A percentile compares a stretch with the other conserved stretches of the same genome.
Conservation (phyloP, 2,797 vertebrate species). For the Antennarius maculatus region DNA sequence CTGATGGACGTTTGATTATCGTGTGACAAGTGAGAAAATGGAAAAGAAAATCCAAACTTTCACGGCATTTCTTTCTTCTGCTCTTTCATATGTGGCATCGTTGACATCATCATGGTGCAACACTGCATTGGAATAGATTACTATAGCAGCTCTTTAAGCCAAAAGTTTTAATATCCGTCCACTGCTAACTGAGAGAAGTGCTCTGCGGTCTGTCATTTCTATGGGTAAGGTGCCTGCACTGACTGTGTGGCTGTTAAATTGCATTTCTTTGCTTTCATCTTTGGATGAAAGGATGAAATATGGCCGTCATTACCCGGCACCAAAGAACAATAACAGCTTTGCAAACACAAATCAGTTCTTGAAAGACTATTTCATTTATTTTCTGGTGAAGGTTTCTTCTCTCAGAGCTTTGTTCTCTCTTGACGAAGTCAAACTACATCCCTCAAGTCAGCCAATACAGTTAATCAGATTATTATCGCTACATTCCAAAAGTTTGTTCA, state of each 20-base stretch:
- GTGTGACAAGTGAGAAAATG: conserved; percentile 4
- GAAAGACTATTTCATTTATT: conserved; percentile 45
- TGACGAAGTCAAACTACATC: conserved; percentile 21
- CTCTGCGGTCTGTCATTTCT: conserved; percentile 28
- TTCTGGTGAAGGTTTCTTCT: conserved; percentile 17
- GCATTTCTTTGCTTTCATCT: conserved; percentile 63
- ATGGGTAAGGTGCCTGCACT: conserved; percentile 16
- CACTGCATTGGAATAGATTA: conserved; percentile 15
- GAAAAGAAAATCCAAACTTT: conserved; percentile 3
- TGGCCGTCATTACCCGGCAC: conserved; percentile 61
- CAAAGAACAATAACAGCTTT: conserved; percentile 54
- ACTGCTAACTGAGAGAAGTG: conserved; percentile 22
- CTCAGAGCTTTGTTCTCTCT: conserved; percentile 42
- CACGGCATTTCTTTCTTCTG: conserved; percentile 1
- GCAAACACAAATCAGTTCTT: conserved; percentile 58
- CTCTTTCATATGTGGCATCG: conserved; percentile 9
- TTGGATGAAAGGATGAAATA: conserved; percentile 62
- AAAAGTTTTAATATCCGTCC: conserved; percentile 41
- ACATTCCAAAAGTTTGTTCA: conserved; percentile 46
- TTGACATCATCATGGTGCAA: conserved; percentile 18
- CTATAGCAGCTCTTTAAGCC: conserved; percentile 18
- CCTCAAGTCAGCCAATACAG: conserved; percentile 22
- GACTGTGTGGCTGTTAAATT: conserved; percentile 52
- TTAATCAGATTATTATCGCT: conserved; percentile 36
- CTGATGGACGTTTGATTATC: conserved; percentile 14